Conservation (phyloP, 2,888 invertebrate genomes). For the Parnassius smintheus region DNA sequence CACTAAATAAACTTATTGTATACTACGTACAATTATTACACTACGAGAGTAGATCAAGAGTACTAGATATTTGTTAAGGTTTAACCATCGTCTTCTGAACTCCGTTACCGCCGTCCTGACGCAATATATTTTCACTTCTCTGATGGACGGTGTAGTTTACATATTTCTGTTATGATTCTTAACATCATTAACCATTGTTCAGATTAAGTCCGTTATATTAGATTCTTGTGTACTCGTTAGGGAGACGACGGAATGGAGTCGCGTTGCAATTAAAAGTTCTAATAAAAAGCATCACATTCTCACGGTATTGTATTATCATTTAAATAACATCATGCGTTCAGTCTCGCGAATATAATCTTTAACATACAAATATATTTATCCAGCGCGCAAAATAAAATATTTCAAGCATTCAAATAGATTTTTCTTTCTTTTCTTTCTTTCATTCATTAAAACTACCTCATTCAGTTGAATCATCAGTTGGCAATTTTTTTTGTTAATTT, state of each 20-base stretch:
- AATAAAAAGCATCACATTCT: conserved; percentile 72
- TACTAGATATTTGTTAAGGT: conserved; percentile 55
- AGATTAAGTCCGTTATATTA: too few species aligned
- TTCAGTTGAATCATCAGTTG: conserved; percentile 22
- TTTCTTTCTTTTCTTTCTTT: too few species aligned
- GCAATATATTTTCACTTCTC: conserved; percentile 30
- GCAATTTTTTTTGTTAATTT: conserved; percentile 8
- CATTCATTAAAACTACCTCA: too few species aligned
- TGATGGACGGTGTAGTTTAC: conserved; percentile 55
- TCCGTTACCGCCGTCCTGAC: conserved; percentile 51
- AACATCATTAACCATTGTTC: too few species aligned
- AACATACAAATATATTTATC: conserved; percentile 43
- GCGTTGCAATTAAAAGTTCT: conserved; percentile 52
- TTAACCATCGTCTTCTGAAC: conserved; percentile 54
- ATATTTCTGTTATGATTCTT: too few species aligned
- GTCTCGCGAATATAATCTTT: conserved; percentile 45
- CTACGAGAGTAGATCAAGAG: conserved; percentile 72
- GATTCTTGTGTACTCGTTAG: conserved; percentile 20
- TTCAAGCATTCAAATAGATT: conserved; percentile 41
- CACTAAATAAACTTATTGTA: conserved; percentile 64
- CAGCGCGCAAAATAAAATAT: conserved; percentile 47
- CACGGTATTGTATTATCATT: conserved; percentile 56
- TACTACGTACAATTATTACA: conserved; percentile 61
- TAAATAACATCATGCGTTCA: conserved; percentile 49
- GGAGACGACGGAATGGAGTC: conserved; percentile 55